Evolutionary conservation across 2,888 invertebrate species (phyloP), one percentile per base, ranked within the genome.

Genomic region (Cecidostiba fungosa): DNA sequence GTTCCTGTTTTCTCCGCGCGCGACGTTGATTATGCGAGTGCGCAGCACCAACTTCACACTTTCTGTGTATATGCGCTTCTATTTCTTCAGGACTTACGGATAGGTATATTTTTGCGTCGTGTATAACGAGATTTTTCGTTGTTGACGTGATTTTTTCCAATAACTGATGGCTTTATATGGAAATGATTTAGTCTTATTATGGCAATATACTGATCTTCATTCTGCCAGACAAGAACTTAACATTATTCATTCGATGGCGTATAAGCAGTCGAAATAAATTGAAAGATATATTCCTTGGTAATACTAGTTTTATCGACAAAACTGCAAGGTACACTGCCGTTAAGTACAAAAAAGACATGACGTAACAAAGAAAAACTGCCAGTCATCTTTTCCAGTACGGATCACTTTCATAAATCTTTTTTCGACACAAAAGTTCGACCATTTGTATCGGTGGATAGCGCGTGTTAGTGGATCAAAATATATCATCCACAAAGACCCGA

Each of bases 1-100:
- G 79, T 29, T 79, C 70, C 47, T 36, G 50, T 77, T 47, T 50
- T 29, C 39, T 29, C 50, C n/a, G 39, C 77, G 23, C 69, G 26
- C 77, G 16, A 19, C 29, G 47, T 23, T 79, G 69, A 79, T 79
- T 79, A 79, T 70, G 50, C 54, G 54, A 19, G 70, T 23, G 50
- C 26, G 69, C 16, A 14, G 23, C 59, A 23, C 26, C n/a, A 23
- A 14, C 47, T 74, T 74, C 26, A 3, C 47, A 8, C 47, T 8
- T 0, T 72, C 1, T 23, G 36, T 3, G 72, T 32, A 19, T 10
- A n/a, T 16, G 16, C 39, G 0, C 1, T 26, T 14, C 14, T 29
- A 14, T 69, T 16, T 29, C 32, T 3, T 69, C 50, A 32, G 32
- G 32, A 32, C 3, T 32, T 1, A 3, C 32, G 50, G 4, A 19